Base-by-base conservation (phyloP, 2,113 vertebrate genomes). In the Butorides virescens region DNA sequence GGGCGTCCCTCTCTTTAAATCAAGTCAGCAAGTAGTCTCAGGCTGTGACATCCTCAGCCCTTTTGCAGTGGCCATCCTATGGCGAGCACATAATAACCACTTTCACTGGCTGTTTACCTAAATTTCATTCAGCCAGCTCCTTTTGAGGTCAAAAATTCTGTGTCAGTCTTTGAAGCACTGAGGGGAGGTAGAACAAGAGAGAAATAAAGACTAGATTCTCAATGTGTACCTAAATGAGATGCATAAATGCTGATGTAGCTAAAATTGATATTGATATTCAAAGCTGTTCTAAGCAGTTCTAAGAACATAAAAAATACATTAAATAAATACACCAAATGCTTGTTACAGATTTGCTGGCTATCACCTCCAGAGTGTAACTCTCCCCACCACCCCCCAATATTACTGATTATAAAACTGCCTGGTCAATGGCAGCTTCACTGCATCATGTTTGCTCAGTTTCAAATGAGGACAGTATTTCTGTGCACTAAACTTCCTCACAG, bases 201-300 rank as follows among this genome's bases (percentile, higher is more conserved):
- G 62, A 94, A 75, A 79, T 75, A 65, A 84, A 90, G 56, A 66
- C 55, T 30, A 39, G 66, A 36, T 82, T 92, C 94, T 82, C 62
- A 82, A 2, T 86, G 74, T 6, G 18, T 66, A 23, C 46, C 63
- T 70, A 92, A 91, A 86, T 88, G 75, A 84, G 59, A 83, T 71
- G 75, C 42, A 46, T 76, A 89, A 91, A 94, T 46, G 68, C 86
- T 84, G 79, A 91, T 88, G 79, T 80, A 67, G 83, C 63, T 93
- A 86, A 88, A 93, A 86, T 81, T 42, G n/a, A 42, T 77, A 66
- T 55, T 93, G 79, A 59, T 85, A 94, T 86, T 92, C 75, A 88
- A 53, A 93, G 76, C 79, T 96, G 55, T 59, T 95, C 75, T 49
- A 84, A 94, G 75, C 88, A 80, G 55, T 86, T 95, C 79, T 80